These are phyloP conservation scores for Norana najaformis DNA, from an alignment of 2,888 invertebrate species.

Conservation along the genomic window DNA sequence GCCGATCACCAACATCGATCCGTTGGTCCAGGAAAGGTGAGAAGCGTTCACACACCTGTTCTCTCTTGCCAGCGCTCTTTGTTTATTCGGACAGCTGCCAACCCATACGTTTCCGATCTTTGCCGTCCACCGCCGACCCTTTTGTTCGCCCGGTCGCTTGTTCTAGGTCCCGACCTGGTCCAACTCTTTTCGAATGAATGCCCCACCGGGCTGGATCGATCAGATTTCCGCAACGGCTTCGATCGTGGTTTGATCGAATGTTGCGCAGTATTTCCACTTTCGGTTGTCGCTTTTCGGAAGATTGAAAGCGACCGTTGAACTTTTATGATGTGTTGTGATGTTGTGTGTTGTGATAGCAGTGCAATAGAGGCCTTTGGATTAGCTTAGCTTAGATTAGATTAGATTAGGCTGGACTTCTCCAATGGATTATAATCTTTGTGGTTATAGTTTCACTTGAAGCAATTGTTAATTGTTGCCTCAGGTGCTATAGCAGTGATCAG, in stretches of 20 bases:
- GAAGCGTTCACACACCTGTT: conserved; percentile 14
- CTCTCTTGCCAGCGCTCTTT: background rate
- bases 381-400: too few species aligned
- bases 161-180: conserved; percentile 7
- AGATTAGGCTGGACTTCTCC: too few species aligned
- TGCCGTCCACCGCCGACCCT: background rate
- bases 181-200: background rate
- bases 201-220: background rate
- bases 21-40: conserved; percentile 18
- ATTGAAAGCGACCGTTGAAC: too few species aligned
- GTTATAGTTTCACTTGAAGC: too few species aligned
- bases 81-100: background rate
- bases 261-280: background rate
- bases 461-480: too few species aligned
- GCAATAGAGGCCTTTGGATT: too few species aligned
- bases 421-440: too few species aligned
- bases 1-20: background rate
- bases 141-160: background rate
- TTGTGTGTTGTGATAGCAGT: too few species aligned
- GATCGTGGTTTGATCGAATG: background rate
- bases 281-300: too few species aligned
- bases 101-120: background rate
- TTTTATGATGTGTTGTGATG: too few species aligned
- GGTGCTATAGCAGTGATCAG: too few species aligned
- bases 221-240: background rate